Evolutionary conservation across 2,113 vertebrate genomes (phyloP).

Genomic region (Casuarius casuarius): DNA sequence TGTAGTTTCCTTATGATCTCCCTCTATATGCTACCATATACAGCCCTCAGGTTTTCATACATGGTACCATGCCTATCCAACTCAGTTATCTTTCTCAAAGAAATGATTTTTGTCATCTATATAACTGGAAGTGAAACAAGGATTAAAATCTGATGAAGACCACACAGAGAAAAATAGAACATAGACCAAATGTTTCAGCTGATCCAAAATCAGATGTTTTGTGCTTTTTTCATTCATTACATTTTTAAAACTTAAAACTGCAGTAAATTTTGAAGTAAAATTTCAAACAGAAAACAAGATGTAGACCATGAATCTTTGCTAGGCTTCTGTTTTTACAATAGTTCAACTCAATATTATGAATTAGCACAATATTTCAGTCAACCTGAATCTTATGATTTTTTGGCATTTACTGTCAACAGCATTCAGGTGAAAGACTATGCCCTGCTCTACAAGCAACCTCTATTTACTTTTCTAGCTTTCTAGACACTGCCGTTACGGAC

Average conservation of each 20-base stretch:
- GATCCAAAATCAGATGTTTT: background rate
- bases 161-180: background rate
- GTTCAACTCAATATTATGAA: background rate
- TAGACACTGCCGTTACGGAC: background rate
- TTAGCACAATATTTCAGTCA: background rate
- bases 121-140: background rate
- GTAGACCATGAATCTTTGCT: background rate
- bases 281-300: background rate
- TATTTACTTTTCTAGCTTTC: background rate
- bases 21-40: background rate
- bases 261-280: background rate
- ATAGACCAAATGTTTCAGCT: background rate
- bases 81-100: background rate
- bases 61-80: background rate
- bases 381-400: background rate
- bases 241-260: background rate
- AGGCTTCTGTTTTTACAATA: background rate
- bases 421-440: background rate
- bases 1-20: background rate
- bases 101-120: background rate
- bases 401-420: background rate
- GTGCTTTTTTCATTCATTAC: background rate
- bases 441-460: background rate
- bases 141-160: background rate
- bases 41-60: background rate